Evolutionary conservation across 1,140 invertebrate genomes (phyloP).

Genomic region (Heliconius eleuchia): DNA sequence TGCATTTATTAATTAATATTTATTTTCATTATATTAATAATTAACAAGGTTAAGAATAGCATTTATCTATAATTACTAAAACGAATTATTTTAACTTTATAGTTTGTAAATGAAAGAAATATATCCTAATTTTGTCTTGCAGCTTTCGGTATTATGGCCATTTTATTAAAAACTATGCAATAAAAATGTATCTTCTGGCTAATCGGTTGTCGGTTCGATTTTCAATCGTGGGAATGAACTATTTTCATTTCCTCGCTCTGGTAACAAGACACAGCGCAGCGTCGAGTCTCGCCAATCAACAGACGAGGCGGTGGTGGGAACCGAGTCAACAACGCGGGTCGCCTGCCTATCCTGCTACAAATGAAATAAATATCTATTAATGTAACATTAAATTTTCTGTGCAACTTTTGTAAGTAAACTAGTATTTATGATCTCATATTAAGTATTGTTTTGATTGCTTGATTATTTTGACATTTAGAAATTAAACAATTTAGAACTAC

Average conservation of each 20-base stretch:
- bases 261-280: too few species aligned
- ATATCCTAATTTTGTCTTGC: background rate
- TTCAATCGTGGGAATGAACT: too few species aligned
- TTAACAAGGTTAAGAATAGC: background rate
- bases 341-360: too few species aligned
- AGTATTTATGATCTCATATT: background rate
- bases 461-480: background rate
- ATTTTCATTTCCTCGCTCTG: too few species aligned
- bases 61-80: background rate
- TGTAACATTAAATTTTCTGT: background rate
- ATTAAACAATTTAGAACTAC: background rate
- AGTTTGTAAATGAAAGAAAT: background rate
- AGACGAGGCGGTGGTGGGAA: too few species aligned
- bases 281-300: too few species aligned
- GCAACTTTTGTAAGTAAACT: background rate
- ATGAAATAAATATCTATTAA: too few species aligned
- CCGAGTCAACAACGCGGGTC: too few species aligned
- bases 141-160: background rate
- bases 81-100: background rate
- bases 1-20: constrained; percentile 9
- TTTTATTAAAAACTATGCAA: background rate
- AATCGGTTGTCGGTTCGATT: too few species aligned
- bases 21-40: background rate
- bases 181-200: too few species aligned
- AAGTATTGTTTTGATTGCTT: background rate